Conservation (phyloP, 2,888 invertebrate species). For the Plebejus argus region DNA sequence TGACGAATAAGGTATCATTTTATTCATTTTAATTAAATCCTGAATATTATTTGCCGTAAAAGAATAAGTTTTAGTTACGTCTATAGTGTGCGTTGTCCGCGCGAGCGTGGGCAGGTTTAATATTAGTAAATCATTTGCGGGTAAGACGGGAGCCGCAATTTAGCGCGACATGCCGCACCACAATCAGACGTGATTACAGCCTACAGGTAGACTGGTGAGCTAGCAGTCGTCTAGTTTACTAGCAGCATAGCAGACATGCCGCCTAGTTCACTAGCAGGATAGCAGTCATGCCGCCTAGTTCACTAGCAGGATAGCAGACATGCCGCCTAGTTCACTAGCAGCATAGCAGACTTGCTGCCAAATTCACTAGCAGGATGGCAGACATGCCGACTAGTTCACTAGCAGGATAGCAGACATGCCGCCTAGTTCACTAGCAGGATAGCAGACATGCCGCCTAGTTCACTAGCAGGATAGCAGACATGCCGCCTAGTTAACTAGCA, state of each 20-base stretch:
- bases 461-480: background rate
- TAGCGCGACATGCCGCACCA: conserved; percentile 42
- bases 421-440: conserved; percentile 47
- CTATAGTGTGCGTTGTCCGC: conserved; percentile 38
- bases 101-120: conserved; percentile 50
- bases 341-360: background rate
- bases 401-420: background rate
- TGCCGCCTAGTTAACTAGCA: background rate
- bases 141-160: conserved; percentile 56
- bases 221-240: background rate
- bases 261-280: background rate
- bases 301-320: conserved; percentile 46
- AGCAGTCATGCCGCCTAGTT: background rate
- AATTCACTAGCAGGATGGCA: background rate
- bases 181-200: conserved; percentile 23
- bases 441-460: background rate
- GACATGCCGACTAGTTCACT: background rate
- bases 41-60: background rate
- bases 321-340: background rate
- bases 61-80: background rate
- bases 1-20: background rate
- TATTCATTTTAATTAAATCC: background rate
- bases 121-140: conserved; percentile 57
- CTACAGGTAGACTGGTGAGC: background rate
- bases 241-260: background rate